A percentile compares a stretch with the other conserved stretches of the same genome.
These are phyloP conservation scores for Linnaemya vulpina DNA, from an alignment of 2,888 invertebrate genomes.

Conservation along the genomic window DNA sequence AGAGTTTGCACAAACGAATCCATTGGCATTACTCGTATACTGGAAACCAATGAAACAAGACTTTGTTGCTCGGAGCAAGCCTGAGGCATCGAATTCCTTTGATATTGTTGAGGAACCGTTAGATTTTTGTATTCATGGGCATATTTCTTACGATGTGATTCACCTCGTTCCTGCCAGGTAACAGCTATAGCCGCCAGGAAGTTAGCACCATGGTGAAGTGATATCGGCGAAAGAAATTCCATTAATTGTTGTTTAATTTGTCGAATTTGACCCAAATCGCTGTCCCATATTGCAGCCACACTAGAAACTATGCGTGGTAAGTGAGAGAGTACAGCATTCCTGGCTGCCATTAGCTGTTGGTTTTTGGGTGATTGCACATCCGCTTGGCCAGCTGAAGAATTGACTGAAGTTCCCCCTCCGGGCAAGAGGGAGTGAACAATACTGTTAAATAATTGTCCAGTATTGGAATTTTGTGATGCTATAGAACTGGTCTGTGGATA, in stretches of 20 bases:
- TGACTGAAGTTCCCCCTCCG: constrained; percentile 75
- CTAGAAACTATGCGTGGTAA: constrained; percentile 92
- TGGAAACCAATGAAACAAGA: constrained; percentile 90
- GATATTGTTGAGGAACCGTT: constrained; percentile 79
- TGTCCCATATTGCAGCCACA: constrained; percentile 91
- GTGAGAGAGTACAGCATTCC: constrained; percentile 90
- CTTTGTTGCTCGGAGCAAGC: constrained; percentile 88
- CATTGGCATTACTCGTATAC: constrained; percentile 92
- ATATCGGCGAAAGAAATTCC: constrained; percentile 92
- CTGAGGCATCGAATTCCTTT: constrained; percentile 83
- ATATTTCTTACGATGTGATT: constrained; percentile 82
- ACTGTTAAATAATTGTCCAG: constrained; percentile 90
- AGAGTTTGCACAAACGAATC: constrained; percentile 92
- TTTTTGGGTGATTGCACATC: constrained; percentile 79
- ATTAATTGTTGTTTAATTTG: constrained; percentile 89
- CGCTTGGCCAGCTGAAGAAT: constrained; percentile 75
- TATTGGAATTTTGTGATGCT: constrained; percentile 85
- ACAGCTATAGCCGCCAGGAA: constrained; percentile 92
- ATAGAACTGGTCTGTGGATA: constrained; percentile 84
- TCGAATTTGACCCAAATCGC: constrained; percentile 85
- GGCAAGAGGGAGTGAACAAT: constrained; percentile 92
- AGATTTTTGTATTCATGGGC: constrained; percentile 80
- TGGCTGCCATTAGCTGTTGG: constrained; percentile 84
- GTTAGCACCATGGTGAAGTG: constrained; percentile 91
- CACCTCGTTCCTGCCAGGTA: constrained; percentile 91